Evolutionary conservation across 2,888 invertebrate species (phyloP).

Genomic region (Stomorhina lunata): DNA sequence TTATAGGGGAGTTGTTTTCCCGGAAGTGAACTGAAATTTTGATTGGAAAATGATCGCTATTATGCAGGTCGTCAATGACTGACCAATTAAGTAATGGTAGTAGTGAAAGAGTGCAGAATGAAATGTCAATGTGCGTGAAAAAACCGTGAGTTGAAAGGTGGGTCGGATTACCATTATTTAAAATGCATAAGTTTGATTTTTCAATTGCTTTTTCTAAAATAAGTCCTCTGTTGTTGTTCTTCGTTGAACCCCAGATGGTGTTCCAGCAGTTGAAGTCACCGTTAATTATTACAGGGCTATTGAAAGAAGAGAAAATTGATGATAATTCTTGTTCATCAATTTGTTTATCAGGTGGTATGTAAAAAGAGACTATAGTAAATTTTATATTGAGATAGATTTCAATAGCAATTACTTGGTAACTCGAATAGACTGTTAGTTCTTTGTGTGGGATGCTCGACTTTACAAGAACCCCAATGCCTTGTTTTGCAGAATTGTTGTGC

Average conservation of each 20-base stretch:
- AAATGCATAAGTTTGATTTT: neutral
- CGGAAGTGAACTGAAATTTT: neutral
- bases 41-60: constrained; percentile 7
- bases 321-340: neutral
- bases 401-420: neutral
- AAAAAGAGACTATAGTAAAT: neutral
- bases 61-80: neutral
- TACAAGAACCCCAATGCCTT: neutral
- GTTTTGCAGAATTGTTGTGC: no score
- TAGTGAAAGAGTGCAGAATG: neutral
- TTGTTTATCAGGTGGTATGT: neutral
- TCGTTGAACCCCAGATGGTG: neutral
- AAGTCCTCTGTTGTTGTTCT: neutral
- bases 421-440: no score
- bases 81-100: neutral
- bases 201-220: neutral
- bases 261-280: constrained; percentile 9
- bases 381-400: neutral
- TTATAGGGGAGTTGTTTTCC: neutral
- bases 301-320: neutral
- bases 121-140: constrained; percentile 7
- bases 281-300: neutral
- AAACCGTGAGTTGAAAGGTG: constrained; percentile 2
- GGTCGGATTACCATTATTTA: neutral
- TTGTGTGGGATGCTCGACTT: neutral